Conservation (phyloP, 1,140 invertebrate genomes). For the Trichoplusia ni region DNA sequence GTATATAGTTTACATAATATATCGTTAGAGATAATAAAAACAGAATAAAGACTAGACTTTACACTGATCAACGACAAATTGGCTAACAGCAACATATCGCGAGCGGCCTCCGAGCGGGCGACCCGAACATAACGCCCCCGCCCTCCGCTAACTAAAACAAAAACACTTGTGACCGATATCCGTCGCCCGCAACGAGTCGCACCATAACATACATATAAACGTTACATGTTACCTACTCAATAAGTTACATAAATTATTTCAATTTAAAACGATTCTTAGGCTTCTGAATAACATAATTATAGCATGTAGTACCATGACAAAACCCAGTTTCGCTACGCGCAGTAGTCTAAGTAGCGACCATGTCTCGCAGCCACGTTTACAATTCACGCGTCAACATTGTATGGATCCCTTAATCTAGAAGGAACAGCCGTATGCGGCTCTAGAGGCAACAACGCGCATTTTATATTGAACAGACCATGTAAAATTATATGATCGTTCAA, state of each 20-base stretch:
- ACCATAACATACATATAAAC: slow-evolving; percentile 66
- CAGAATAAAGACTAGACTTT: slow-evolving; percentile 82
- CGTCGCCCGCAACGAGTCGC: slow-evolving; percentile 51
- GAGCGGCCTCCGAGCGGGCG: slow-evolving; percentile 48
- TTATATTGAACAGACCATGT: slow-evolving; percentile 1
- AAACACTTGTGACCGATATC: slow-evolving; percentile 52
- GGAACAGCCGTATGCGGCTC: slow-evolving; percentile 6
- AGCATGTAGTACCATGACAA: slow-evolving; percentile 61
- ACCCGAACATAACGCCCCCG: too few species aligned
- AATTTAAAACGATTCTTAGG: slow-evolving; percentile 80
- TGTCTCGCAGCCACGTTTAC: background rate
- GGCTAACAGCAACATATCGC: slow-evolving; percentile 74
- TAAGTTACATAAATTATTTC: slow-evolving; percentile 81
- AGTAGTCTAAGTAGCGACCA: slow-evolving; percentile 22
- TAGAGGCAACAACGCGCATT: slow-evolving; percentile 13
- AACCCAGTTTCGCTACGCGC: slow-evolving; percentile 48
- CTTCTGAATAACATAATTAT: slow-evolving; percentile 63
- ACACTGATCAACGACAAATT: slow-evolving; percentile 80
- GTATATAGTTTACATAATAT: slow-evolving; percentile 71
- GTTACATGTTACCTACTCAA: slow-evolving; percentile 71
- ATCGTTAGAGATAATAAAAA: slow-evolving; percentile 78
- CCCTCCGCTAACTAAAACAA: slow-evolving; percentile 19
- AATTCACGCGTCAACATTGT: slow-evolving; percentile 6
- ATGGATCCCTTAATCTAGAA: background rate
- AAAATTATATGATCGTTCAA: background rate